These are phyloP conservation scores for Drosophila pseudotakahashii DNA, from an alignment of 2,888 invertebrate species.

Conservation along the genomic window DNA sequence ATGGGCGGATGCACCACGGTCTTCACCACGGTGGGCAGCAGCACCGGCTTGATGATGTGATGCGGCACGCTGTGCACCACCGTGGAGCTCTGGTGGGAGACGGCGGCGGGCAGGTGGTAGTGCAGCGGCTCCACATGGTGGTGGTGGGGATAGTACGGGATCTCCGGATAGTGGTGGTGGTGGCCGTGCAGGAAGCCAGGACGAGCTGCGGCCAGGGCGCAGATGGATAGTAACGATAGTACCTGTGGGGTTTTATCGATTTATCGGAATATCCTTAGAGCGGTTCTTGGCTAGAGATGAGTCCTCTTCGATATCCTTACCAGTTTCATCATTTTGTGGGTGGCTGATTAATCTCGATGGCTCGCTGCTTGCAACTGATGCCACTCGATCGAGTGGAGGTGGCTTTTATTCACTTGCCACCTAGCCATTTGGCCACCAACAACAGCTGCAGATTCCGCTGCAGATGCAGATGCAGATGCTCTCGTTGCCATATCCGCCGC, in stretches of 20 bases:
- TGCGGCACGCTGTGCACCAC: constrained; percentile 81
- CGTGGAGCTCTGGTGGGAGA: constrained; percentile 83
- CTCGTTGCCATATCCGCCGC: constrained; percentile 72
- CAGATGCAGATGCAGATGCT: constrained; percentile 71
- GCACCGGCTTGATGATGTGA: constrained; percentile 81
- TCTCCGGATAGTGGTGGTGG: constrained; percentile 74
- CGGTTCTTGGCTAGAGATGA: neutral
- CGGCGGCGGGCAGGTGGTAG: constrained; percentile 81
- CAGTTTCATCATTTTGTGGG: constrained; percentile 68
- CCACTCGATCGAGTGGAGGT: constrained; percentile 60
- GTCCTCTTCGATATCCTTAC: constrained; percentile 46
- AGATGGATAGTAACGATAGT: constrained; percentile 58
- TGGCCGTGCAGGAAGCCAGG: constrained; percentile 82
- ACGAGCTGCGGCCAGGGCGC: constrained; percentile 73
- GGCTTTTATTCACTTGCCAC: constrained; percentile 80
- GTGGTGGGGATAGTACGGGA: constrained; percentile 51
- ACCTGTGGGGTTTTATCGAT: constrained; percentile 41
- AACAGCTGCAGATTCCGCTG: constrained; percentile 37
- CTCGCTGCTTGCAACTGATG: constrained; percentile 79
- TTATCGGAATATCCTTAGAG: neutral
- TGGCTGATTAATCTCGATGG: constrained; percentile 33
- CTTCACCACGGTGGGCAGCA: constrained; percentile 81
- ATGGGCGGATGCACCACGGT: constrained; percentile 80
- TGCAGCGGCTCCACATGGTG: constrained; percentile 76
- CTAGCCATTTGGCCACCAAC: constrained; percentile 46